These are phyloP conservation scores for Sebastes reedi DNA, from an alignment of 2,797 vertebrate species.

Conservation along the genomic window DNA sequence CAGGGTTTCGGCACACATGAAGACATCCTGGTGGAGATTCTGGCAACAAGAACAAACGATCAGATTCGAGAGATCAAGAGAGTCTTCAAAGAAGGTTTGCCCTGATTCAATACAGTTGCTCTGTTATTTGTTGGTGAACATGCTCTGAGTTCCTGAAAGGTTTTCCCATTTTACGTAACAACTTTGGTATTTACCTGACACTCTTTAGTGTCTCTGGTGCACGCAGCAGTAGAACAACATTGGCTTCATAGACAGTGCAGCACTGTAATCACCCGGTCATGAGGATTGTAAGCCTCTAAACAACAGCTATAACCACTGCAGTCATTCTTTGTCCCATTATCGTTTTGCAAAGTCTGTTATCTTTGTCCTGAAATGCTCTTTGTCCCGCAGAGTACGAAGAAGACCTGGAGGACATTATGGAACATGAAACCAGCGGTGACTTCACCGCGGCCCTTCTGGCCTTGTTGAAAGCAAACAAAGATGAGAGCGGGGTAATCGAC, in stretches of 20 bases:
- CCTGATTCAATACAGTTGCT: background rate
- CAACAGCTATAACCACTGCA: background rate
- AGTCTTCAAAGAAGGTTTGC: conserved; percentile 87
- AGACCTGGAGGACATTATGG: conserved; percentile 87
- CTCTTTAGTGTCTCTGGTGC: background rate
- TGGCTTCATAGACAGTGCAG: background rate
- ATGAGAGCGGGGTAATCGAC: conserved; percentile 79
- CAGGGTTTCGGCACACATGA: conserved; percentile 91
- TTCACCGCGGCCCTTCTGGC: conserved; percentile 85
- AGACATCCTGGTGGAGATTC: conserved; percentile 87
- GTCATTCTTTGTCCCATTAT: background rate
- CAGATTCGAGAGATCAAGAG: conserved; percentile 84
- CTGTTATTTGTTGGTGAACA: background rate
- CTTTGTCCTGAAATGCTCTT: background rate
- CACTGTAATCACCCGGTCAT: background rate
- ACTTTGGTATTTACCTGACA: background rate
- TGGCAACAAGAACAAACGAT: conserved; percentile 86
- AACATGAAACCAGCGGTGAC: conserved; percentile 85
- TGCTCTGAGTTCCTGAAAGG: background rate
- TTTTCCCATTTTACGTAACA: background rate
- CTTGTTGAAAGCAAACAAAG: conserved; percentile 83
- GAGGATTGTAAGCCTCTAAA: background rate
- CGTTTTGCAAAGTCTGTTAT: background rate
- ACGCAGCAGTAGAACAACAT: background rate
- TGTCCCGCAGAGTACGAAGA: conserved; percentile 75